A percentile compares a stretch with the other conserved stretches of the same genome.
Conservation (phyloP, 1,140 invertebrate genomes). For the Teleogryllus occipitalis region DNA sequence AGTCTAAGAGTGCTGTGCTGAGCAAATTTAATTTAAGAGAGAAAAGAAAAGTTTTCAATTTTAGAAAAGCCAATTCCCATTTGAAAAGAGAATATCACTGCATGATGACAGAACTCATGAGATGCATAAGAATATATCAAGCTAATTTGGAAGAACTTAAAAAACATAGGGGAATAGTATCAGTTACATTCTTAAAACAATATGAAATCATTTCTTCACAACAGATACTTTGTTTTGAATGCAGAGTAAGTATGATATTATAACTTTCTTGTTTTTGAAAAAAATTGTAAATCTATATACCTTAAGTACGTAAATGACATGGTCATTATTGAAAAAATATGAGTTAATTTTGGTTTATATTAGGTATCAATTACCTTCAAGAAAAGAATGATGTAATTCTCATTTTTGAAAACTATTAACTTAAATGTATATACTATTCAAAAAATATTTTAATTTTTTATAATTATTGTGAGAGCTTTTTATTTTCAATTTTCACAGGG, state of each 20-base stretch:
- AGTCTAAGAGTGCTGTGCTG: constrained; percentile 34
- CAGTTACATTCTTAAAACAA: neutral
- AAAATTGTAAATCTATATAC: too few relatives aligned
- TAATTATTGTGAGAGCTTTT: neutral
- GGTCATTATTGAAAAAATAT: too few relatives aligned
- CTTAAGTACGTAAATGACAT: too few relatives aligned
- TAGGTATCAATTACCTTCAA: too few relatives aligned
- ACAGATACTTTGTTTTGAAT: neutral
- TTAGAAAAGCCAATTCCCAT: neutral
- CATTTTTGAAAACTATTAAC: too few relatives aligned
- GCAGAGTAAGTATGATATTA: too few relatives aligned
- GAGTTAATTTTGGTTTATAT: too few relatives aligned
- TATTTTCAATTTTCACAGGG: too few relatives aligned
- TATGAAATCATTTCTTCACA: neutral
- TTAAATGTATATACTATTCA: too few relatives aligned
- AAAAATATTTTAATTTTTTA: neutral
- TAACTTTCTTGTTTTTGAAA: too few relatives aligned
- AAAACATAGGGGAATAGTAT: constrained; percentile 5
- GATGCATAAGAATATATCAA: neutral
- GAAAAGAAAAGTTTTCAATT: neutral
- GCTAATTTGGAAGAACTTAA: neutral
- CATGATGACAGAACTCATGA: neutral
- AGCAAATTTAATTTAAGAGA: constrained; percentile 21
- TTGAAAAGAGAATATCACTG: neutral
- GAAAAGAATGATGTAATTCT: too few relatives aligned